A percentile compares a stretch with the other conserved stretches of the same genome.
These are phyloP conservation scores for Metalampra italica DNA, from an alignment of 2,888 invertebrate genomes.

Conservation along the genomic window DNA sequence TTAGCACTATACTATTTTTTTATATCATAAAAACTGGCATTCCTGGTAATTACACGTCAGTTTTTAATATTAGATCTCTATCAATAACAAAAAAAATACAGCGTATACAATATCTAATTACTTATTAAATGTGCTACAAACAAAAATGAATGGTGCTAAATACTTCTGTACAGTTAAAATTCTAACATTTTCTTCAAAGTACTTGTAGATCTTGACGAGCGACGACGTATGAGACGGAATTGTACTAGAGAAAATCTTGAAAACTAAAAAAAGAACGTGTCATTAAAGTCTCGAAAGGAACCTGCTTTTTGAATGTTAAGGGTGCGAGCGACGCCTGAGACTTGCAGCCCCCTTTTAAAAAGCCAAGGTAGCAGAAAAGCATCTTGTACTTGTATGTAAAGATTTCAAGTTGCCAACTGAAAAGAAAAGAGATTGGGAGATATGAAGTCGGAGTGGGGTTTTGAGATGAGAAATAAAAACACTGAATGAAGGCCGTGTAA, in stretches of 20 bases:
- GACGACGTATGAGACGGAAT: not conserved
- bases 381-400: not conserved
- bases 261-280: not conserved
- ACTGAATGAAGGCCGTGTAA: too few species aligned
- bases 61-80: too few species aligned
- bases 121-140: too few species aligned
- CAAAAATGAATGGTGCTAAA: too few species aligned
- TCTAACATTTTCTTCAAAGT: not conserved
- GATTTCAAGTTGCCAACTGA: not conserved
- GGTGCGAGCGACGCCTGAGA: not conserved
- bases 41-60: too few species aligned
- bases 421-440: not conserved
- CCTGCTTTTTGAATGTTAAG: conserved; percentile 1
- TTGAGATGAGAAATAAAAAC: too few species aligned
- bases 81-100: too few species aligned
- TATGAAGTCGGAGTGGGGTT: not conserved
- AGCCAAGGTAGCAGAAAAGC: not conserved
- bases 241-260: not conserved
- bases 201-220: not conserved
- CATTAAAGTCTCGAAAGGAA: conserved; percentile 1
- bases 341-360: not conserved
- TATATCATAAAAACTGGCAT: too few species aligned
- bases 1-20: too few species aligned
- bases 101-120: too few species aligned
- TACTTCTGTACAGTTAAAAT: not conserved